Conservation (phyloP, 2,797 vertebrate genomes). For the Echiichthys vipera region DNA sequence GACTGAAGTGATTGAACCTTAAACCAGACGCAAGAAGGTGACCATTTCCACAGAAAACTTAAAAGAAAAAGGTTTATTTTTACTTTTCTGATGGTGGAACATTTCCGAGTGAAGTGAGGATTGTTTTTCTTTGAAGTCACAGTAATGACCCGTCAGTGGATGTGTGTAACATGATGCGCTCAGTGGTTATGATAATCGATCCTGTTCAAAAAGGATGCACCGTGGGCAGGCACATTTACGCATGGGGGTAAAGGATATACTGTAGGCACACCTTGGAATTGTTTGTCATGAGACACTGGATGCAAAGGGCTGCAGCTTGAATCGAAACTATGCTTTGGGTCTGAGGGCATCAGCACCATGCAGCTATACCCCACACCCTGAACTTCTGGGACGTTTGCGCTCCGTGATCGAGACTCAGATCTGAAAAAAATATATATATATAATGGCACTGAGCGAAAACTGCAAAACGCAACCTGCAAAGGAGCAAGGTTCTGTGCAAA, state of each 20-base stretch:
- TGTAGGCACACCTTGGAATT: constrained; percentile 63
- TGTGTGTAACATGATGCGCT: constrained; percentile 63
- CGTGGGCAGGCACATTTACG: constrained; percentile 65
- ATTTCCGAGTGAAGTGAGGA: constrained; percentile 33
- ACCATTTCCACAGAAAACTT: constrained; percentile 45
- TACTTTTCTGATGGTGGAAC: constrained; percentile 12
- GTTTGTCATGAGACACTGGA: constrained; percentile 57
- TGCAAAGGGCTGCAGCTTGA: constrained; percentile 51
- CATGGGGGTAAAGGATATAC: constrained; percentile 59
- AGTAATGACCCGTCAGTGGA: constrained; percentile 46
- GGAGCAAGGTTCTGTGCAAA: constrained; percentile 89
- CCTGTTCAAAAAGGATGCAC: constrained; percentile 48
- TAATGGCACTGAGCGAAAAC: constrained; percentile 96
- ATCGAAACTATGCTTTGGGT: constrained; percentile 45
- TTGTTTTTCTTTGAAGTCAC: constrained; percentile 52
- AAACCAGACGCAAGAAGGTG: constrained; percentile 12
- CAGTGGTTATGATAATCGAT: constrained; percentile 64
- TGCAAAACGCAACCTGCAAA: constrained; percentile 92
- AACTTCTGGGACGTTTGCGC: constrained; percentile 72
- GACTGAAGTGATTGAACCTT: constrained; percentile 29
- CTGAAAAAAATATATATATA: constrained; percentile 39
- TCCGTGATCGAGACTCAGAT: constrained; percentile 38
- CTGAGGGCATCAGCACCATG: constrained; percentile 62
- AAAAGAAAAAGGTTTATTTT: background rate
- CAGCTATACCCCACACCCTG: constrained; percentile 56